Conservation (phyloP, 2,888 invertebrate genomes). For the Xestia xanthographa region DNA sequence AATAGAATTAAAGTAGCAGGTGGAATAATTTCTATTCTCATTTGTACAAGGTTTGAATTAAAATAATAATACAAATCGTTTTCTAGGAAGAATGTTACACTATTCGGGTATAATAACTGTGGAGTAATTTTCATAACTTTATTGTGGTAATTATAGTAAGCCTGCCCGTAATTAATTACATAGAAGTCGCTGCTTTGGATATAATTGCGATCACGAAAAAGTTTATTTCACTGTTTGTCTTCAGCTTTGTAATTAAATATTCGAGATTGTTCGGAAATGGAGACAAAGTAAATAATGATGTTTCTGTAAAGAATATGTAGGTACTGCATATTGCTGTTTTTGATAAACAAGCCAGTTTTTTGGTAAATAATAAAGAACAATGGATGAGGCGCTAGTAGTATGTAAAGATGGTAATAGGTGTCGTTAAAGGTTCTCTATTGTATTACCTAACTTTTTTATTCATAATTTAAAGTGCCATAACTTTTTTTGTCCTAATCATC, state of each 20-base stretch:
- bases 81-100: conserved; percentile 39
- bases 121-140: conserved; percentile 43
- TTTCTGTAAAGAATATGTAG: not conserved
- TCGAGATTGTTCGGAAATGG: conserved; percentile 1
- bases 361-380: not conserved
- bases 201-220: conserved; percentile 35
- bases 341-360: not conserved
- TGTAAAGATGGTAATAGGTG: not conserved
- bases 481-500: too few species aligned
- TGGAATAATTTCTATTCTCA: conserved; percentile 58
- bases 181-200: conserved; percentile 17
- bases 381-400: not conserved
- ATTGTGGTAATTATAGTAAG: conserved; percentile 42
- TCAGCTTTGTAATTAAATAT: conserved; percentile 24
- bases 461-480: too few species aligned
- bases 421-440: too few species aligned
- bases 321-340: not conserved
- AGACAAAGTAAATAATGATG: conserved; percentile 1
- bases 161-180: conserved; percentile 41
- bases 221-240: conserved; percentile 27
- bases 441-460: too few species aligned
- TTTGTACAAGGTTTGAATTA: conserved; percentile 57
- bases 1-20: conserved; percentile 52
- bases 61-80: conserved; percentile 58
- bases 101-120: conserved; percentile 18